phyloP scores from a whole-genome alignment of 2,797 vertebrate genomes.

The Chelon labrosus region DNA sequence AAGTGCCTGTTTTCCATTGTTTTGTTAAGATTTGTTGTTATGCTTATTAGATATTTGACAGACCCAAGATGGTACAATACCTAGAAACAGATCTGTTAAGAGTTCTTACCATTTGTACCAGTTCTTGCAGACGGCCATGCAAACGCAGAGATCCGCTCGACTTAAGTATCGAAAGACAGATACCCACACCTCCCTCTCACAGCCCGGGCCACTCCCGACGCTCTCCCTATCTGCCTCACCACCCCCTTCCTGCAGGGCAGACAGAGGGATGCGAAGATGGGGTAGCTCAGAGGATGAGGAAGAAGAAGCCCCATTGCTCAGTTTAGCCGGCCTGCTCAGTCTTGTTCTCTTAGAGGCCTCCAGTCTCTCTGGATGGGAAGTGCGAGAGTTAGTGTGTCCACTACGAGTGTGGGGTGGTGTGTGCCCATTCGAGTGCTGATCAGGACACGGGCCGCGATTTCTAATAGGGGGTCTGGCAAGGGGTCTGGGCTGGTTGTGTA shows the following conservation, averaged over 20 bases:
- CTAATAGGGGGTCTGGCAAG: constrained; percentile 87
- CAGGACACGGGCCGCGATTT: constrained; percentile 62
- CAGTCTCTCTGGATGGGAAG: constrained; percentile 57
- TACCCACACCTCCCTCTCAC: constrained; percentile 98
- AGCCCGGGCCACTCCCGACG: constrained; percentile 86
- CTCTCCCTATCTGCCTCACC: constrained; percentile 83
- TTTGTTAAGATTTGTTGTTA: too few species aligned
- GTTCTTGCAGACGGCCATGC: constrained; percentile 99
- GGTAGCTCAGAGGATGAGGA: constrained; percentile 73
- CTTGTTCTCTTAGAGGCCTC: constrained; percentile 61
- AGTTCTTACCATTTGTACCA: constrained; percentile 99
- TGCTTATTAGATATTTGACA: too few species aligned
- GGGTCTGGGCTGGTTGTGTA: constrained; percentile 76
- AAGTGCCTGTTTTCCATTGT: neutral
- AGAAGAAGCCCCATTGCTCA: constrained; percentile 75
- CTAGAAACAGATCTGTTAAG: neutral
- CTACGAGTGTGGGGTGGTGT: constrained; percentile 64
- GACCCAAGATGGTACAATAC: too few species aligned
- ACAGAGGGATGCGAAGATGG: constrained; percentile 75
- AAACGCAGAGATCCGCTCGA: constrained; percentile 94
- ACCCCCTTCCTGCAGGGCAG: constrained; percentile 86
- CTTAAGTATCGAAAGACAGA: constrained; percentile 97
- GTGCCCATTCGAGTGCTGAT: constrained; percentile 65
- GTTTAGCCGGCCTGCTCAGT: constrained; percentile 71
- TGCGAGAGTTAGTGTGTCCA: constrained; percentile 43